A percentile compares a stretch with the other conserved stretches of the same genome.
Conservation (phyloP, 2,888 invertebrate species). For the Eilema caniola region DNA sequence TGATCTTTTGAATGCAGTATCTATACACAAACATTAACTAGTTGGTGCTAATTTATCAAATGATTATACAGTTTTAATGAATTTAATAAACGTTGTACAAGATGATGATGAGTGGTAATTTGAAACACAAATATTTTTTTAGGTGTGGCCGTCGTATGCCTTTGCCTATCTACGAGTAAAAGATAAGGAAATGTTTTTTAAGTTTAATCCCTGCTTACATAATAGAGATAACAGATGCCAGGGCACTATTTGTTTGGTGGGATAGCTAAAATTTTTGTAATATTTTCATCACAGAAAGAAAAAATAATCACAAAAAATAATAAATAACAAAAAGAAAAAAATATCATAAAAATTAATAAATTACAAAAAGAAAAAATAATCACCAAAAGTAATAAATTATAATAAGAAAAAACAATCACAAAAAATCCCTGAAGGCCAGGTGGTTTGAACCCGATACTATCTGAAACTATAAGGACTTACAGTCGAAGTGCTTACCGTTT, state of each 20-base stretch:
- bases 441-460: too few relatives aligned
- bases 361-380: too few relatives aligned
- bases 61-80: conserved; percentile 6
- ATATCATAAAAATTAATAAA: too few relatives aligned
- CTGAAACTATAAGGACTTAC: too few relatives aligned
- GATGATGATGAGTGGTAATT: conserved; percentile 8
- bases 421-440: too few relatives aligned
- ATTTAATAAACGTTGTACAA: conserved; percentile 18
- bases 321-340: too few relatives aligned
- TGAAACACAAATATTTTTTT: conserved; percentile 11
- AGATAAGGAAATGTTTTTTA: conserved; percentile 18
- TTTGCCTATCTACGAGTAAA: conserved; percentile 32
- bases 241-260: background rate
- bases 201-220: conserved; percentile 50
- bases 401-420: too few relatives aligned
- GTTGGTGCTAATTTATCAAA: conserved; percentile 23
- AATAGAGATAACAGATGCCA: conserved; percentile 31
- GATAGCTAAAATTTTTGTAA: background rate
- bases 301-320: too few relatives aligned
- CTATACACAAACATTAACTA: conserved; percentile 17
- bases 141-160: conserved; percentile 27
- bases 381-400: too few relatives aligned
- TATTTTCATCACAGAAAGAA: too few relatives aligned
- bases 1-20: conserved; percentile 25
- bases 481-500: too few relatives aligned